Evolutionary conservation across 1,140 invertebrate species (phyloP).

Genomic region (Chionoecetes opilio): DNA sequence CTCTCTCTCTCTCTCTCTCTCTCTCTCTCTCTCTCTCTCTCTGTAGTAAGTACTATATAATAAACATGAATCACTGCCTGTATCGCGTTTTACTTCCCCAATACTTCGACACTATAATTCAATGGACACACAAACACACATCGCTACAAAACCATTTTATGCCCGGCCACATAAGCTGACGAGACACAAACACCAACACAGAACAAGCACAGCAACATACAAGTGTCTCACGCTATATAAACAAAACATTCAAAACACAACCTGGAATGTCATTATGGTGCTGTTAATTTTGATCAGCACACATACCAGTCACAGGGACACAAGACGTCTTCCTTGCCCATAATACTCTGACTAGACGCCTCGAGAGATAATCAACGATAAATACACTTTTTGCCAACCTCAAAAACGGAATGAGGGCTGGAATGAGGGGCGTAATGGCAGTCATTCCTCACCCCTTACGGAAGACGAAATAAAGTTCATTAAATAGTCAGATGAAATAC

Average conservation of each 20-base stretch:
- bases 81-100: neutral
- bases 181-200: neutral
- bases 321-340: neutral
- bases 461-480: neutral
- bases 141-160: neutral
- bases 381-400: neutral
- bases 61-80: neutral
- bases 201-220: neutral
- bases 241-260: neutral
- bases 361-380: neutral
- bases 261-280: too few species aligned
- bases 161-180: neutral
- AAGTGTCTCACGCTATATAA: neutral
- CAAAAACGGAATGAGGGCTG: neutral
- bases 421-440: neutral
- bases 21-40: conserved; percentile 32
- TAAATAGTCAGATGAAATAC: neutral
- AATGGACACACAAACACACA: neutral
- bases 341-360: neutral
- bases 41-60: neutral
- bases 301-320: neutral
- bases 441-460: neutral
- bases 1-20: conserved; percentile 59
- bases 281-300: neutral
- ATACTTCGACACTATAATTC: neutral